Evolutionary conservation across 2,113 vertebrate species (phyloP).

Genomic region (Glaucidium brasilianum): DNA sequence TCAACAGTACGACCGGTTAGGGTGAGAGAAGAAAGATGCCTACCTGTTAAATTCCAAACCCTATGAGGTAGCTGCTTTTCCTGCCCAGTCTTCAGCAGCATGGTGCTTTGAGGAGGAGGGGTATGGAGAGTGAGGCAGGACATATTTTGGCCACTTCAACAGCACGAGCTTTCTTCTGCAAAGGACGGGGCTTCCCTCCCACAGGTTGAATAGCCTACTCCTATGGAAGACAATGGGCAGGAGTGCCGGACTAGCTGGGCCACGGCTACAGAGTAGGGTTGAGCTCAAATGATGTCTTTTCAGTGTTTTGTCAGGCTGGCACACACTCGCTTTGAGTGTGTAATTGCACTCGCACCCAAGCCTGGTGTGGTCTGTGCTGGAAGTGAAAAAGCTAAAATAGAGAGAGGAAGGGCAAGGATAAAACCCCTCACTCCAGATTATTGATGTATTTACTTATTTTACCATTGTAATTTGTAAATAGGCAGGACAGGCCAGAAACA

Average conservation of each 20-base stretch:
- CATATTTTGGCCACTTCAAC: not conserved
- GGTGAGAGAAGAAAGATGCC: not conserved
- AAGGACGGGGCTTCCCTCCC: not conserved
- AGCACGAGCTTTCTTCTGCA: not conserved
- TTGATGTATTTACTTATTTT: not conserved
- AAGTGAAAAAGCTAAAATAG: not conserved
- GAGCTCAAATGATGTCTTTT: not conserved
- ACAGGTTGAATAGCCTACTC: not conserved
- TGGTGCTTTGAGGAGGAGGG: not conserved
- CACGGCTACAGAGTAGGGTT: rapidly evolving
- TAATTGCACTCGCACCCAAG: not conserved
- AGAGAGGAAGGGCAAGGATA: not conserved
- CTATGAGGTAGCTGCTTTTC: not conserved
- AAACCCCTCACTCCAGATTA: not conserved
- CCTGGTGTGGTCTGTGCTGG: not conserved
- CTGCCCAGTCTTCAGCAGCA: rapidly evolving
- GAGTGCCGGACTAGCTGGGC: not conserved
- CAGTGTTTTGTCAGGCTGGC: not conserved
- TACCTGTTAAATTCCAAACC: not conserved
- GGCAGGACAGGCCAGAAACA: not conserved
- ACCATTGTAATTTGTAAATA: not conserved
- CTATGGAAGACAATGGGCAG: not conserved
- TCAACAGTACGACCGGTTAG: not conserved
- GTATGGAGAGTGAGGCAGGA: not conserved
- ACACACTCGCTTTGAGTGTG: rapidly evolving